Base-by-base conservation (phyloP, 2,113 vertebrate species). In the Oncorhynchus mykiss region DNA sequence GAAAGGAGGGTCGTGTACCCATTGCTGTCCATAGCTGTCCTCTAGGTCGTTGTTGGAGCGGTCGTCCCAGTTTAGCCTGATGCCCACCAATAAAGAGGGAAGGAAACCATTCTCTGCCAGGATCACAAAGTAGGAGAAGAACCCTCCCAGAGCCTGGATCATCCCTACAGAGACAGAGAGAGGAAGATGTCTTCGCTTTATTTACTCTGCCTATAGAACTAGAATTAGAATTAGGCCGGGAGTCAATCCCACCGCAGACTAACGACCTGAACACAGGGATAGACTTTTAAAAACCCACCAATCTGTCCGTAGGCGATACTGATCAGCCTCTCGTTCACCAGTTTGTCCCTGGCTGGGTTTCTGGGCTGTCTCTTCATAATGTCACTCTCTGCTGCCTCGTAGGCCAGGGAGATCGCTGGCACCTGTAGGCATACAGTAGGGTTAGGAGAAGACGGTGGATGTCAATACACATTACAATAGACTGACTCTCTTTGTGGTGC, bases 21-120 rank as follows among this genome's bases (percentile, higher is more conserved):
- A 96, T 87, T 97, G 96, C 87, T 97, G 96, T 12, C 96, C 95
- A 0, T 96, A 97, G 71, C 95, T 96, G 91, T 97, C 96, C 80
- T 95, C 94, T 85, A 95, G 86, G 81, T 95, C 94, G 6, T 95
- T 95, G 80, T 76, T 78, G 49, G 84, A 85, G 18, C 94, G 88
- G 14, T 94, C 94, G 0, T 95, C 94, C 94, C 95, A 95, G 76
- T 93, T 91, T 4, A 94, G 91, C 20, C 94, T 88, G 78, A 94
- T 95, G 31, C 95, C 94, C 74, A 96, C 92, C 49, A 94, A 87
- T n/a, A 85, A 6, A 20, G 88, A 84, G 1, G 93, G 93, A 84
- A 95, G 91, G 68, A 95, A 94, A 57, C 94, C 94, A 0, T 96
- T 95, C 91, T 97, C 92, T 79, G 96, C 93, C 94, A 95, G 89